Percentiles rank a stretch among this genome's conserved stretches.
These are phyloP conservation scores for Cladopsammia gracilis DNA, from an alignment of 64 coral and sea anemone genomes.

Conservation along the genomic window DNA sequence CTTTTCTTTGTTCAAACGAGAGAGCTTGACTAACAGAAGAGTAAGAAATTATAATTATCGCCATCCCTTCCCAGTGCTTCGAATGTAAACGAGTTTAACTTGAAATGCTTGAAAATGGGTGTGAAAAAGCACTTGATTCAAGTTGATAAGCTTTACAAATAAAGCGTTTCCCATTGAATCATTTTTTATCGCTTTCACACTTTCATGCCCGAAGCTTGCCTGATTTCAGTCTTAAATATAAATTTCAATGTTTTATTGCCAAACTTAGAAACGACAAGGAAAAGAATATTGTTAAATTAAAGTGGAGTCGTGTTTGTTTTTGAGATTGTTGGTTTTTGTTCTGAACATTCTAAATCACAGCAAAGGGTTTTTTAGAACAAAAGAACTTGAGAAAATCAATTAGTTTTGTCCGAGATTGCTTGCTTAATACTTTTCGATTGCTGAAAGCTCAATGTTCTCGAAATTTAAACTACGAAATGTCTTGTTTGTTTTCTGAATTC, in stretches of 20 bases:
- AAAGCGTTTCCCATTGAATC: slow-evolving; percentile 28
- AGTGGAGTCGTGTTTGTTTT: background rate
- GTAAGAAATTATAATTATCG: slow-evolving; percentile 7
- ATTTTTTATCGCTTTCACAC: background rate
- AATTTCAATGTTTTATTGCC: no score
- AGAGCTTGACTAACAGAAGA: slow-evolving; percentile 21
- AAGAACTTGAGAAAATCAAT: background rate
- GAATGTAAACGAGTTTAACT: background rate
- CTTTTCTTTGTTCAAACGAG: background rate
- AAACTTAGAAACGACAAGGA: background rate
- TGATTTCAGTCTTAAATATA: no score
- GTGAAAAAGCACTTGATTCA: slow-evolving; percentile 41
- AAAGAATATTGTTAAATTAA: background rate
- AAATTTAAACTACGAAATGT: background rate
- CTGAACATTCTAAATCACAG: background rate
- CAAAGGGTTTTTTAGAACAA: background rate
- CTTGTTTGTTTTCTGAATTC: background rate
- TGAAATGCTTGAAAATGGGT: slow-evolving; percentile 8
- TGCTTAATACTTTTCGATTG: no score
- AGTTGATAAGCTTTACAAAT: slow-evolving; percentile 32
- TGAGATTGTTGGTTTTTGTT: background rate
- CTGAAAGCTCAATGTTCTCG: background rate
- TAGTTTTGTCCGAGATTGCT: background rate
- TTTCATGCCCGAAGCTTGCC: background rate
- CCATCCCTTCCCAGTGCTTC: background rate